A percentile compares a stretch with the other conserved stretches of the same genome.
Evolutionary conservation across 2,888 invertebrate species (phyloP).

Genomic region (Ophion obscuratus): DNA sequence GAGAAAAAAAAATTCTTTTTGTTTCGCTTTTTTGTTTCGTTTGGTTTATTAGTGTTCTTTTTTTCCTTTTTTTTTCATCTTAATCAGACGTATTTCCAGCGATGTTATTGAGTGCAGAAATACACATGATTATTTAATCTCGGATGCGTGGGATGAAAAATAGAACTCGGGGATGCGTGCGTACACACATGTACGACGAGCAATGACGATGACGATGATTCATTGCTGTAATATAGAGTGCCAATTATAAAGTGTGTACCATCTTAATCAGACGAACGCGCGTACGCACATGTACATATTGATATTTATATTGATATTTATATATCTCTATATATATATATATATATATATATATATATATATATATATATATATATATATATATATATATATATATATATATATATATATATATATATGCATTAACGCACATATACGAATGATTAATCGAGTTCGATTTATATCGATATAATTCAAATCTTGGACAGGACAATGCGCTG

Average conservation of each 20-base stretch:
- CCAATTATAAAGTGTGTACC: constrained; percentile 43
- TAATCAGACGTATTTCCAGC: constrained; percentile 7
- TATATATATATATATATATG: not conserved
- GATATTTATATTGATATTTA: constrained; percentile 18
- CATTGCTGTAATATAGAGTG: constrained; percentile 30
- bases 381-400: constrained; percentile 28
- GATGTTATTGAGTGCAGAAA: constrained; percentile 32
- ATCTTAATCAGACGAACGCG: constrained; percentile 36
- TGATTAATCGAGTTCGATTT: too few relatives aligned
- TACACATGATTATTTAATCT: constrained; percentile 59
- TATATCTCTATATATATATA: not conserved
- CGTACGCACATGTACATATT: not conserved
- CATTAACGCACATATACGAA: too few relatives aligned
- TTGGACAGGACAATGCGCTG: too few relatives aligned
- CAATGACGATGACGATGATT: constrained; percentile 47
- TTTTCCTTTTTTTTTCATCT: constrained; percentile 4
- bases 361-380: not conserved
- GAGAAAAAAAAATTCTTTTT: constrained; percentile 14
- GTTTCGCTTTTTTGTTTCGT: not conserved
- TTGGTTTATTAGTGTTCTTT: not conserved
- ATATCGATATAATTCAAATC: too few relatives aligned
- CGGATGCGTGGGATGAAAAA: constrained; percentile 49
- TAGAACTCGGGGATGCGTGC: constrained; percentile 45
- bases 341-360: constrained; percentile 23
- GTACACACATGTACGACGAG: constrained; percentile 2